Percentiles rank a stretch among this genome's conserved stretches.
phyloP scores from a whole-genome alignment of 2,113 vertebrate species.

The Chascanopsetta lugubris region DNA sequence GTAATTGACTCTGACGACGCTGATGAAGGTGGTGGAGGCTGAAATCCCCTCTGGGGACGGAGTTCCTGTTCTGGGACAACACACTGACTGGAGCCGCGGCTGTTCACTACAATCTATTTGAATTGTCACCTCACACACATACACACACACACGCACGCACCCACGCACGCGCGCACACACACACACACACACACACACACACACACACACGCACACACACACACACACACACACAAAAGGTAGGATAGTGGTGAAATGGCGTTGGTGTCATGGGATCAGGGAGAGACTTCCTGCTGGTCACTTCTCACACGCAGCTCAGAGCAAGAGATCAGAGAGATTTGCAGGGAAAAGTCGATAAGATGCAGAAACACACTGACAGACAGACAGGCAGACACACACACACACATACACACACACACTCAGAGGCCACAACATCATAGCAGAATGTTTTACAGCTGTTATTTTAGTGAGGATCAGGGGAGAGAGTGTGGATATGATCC shows the following conservation, averaged over 20 bases:
- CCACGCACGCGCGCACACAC: too few species aligned
- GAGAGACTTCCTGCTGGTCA: slow-evolving; percentile 6
- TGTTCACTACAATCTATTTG: slow-evolving; percentile 34
- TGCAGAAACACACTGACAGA: neutral
- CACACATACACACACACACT: neutral
- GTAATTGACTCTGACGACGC: slow-evolving; percentile 71
- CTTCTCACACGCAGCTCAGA: slow-evolving; percentile 11
- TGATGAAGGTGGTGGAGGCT: slow-evolving; percentile 51
- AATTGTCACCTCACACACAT: slow-evolving; percentile 24
- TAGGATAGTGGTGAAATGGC: neutral
- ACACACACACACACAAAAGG: slow-evolving; percentile 15
- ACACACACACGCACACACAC: slow-evolving; percentile 3
- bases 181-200: slow-evolving; percentile 10
- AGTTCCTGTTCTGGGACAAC: slow-evolving; percentile 53
- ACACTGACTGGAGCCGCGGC: slow-evolving; percentile 19
- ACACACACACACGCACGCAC: slow-evolving; percentile 23
- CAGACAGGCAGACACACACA: neutral
- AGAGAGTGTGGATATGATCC: slow-evolving; percentile 27
- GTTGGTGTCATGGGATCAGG: neutral
- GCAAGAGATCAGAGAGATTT: slow-evolving; percentile 57
- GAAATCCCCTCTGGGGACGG: slow-evolving; percentile 53
- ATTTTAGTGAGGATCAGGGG: slow-evolving; percentile 31
- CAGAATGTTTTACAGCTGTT: slow-evolving; percentile 39
- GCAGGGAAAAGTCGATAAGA: slow-evolving; percentile 47
- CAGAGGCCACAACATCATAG: slow-evolving; percentile 18